Base-by-base conservation (phyloP, 92 coral and sea anemone species). In the Virgularia gustaviana region DNA sequence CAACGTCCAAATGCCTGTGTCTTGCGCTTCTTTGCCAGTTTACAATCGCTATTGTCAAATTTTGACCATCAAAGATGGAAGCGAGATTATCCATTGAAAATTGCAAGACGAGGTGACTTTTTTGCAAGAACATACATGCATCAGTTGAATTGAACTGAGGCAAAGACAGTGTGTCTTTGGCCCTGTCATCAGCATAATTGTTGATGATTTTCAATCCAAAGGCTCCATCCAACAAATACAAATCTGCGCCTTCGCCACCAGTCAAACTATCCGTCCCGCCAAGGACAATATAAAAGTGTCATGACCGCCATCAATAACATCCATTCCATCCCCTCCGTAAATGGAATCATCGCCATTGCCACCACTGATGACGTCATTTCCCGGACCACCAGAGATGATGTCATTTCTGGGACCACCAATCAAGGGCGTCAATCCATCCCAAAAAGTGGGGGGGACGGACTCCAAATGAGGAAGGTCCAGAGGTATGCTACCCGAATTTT, bases 171-270 rank as follows among this genome's bases (percentile, higher is more conserved):
- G 44, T 60, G 28, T 82, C 86, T 19, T 35, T 70, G 36, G 58
- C 70, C n/a, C 52, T 59, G 25, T 81, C 86, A 0, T 43, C 63
- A 0, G 86, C 86, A 32, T 45, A 65, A 32, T 75, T 81, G 41
- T 81, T 43, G 4, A 78, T 78, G n/a, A 38, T 57, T 15, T 78
- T 78, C 58, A 78, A 66, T 70, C 85, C 85, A 65, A 73, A 81
- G 19, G 80, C 85, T 22, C 65, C 76, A 12, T 74, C 45, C 0
- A 81, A 35, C 0, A 81, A 75, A 34, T 81, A 81, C 6, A 79
- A 73, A 45, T 81, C 85, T 12, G 86, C 72, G 2, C 86, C 86
- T 10, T 47, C 36, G 9, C 65, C 52, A 8, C 86, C 86, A 9
- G 43, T 58, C 54, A 82, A 56, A 49, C 37, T 18, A 7, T 82